These are phyloP conservation scores for Rhinichthys osculus DNA, from an alignment of 2,797 vertebrate genomes.

Conservation along the genomic window DNA sequence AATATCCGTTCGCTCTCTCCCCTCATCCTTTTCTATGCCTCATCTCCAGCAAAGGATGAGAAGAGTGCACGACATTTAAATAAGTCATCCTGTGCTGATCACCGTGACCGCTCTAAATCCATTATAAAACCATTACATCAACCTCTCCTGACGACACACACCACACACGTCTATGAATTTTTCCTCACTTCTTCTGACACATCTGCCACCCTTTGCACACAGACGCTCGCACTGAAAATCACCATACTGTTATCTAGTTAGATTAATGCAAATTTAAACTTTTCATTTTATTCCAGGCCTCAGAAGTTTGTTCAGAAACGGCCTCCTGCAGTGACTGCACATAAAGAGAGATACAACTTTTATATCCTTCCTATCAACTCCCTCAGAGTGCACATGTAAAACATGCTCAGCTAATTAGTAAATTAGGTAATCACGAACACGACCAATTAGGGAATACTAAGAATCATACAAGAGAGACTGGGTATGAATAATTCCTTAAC, in stretches of 20 bases:
- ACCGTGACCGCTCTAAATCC: constrained; percentile 38
- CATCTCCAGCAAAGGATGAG: constrained; percentile 38
- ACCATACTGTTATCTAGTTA: not conserved
- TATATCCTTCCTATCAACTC: constrained; percentile 4
- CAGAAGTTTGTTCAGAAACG: not conserved
- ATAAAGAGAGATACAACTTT: constrained; percentile 2
- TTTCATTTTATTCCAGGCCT: not conserved
- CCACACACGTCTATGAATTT: not conserved
- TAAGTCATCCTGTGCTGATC: constrained; percentile 44
- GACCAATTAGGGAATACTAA: constrained; percentile 37
- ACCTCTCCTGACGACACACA: constrained; percentile 7
- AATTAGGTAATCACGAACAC: constrained; percentile 48
- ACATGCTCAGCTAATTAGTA: constrained; percentile 32
- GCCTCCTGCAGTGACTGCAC: constrained; percentile 9
- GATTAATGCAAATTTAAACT: not conserved
- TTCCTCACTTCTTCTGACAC: constrained; percentile 10
- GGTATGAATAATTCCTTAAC: constrained; percentile 25
- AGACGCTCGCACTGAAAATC: not conserved
- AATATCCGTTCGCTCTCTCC: not conserved
- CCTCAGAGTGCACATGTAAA: constrained; percentile 28
- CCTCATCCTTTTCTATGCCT: constrained; percentile 12
- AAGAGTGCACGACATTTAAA: constrained; percentile 51
- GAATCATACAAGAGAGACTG: constrained; percentile 11
- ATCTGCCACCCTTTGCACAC: constrained; percentile 16
- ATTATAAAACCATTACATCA: constrained; percentile 52